Evolutionary conservation across 2,113 vertebrate species (phyloP).

Genomic region (Siniperca knerii): DNA sequence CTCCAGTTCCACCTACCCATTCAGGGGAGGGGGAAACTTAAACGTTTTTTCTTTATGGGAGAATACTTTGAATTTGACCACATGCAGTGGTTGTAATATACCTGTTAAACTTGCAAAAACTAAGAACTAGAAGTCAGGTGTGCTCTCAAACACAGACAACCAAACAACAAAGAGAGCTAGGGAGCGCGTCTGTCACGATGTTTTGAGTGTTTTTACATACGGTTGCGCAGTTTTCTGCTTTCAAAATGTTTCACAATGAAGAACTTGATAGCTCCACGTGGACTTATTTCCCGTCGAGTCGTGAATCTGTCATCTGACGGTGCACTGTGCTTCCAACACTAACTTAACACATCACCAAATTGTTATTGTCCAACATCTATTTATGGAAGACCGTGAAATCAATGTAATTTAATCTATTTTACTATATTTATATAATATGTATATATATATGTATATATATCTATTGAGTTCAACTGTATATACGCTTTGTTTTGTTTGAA

Average conservation of each 20-base stretch:
- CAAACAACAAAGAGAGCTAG: conserved; percentile 16
- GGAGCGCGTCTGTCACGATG: conserved; percentile 30
- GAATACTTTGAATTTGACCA: conserved; percentile 77
- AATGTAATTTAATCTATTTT: conserved; percentile 98
- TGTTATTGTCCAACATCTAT: conserved; percentile 90
- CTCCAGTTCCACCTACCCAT: conserved; percentile 23
- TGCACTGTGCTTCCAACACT: conserved; percentile 90
- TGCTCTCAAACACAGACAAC: conserved; percentile 30
- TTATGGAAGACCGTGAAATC: conserved; percentile 92
- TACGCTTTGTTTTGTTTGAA: conserved; percentile 71
- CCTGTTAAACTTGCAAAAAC: conserved; percentile 76
- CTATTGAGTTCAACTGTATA: conserved; percentile 86
- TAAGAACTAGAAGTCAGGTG: conserved; percentile 14
- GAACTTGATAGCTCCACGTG: conserved; percentile 8
- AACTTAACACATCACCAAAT: conserved; percentile 84
- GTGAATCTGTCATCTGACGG: conserved; percentile 63
- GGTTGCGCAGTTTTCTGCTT: conserved; percentile 61
- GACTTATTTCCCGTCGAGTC: background rate
- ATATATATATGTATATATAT: conserved; percentile 80
- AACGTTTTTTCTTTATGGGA: conserved; percentile 72
- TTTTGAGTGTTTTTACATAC: conserved; percentile 51
- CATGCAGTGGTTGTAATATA: conserved; percentile 74
- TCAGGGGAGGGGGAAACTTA: conserved; percentile 16
- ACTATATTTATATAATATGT: conserved; percentile 96
- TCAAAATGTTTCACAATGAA: conserved; percentile 42